A percentile compares a stretch with the other conserved stretches of the same genome.
Evolutionary conservation across 1,140 invertebrate genomes (phyloP).

Genomic region (Calliphora vicina): DNA sequence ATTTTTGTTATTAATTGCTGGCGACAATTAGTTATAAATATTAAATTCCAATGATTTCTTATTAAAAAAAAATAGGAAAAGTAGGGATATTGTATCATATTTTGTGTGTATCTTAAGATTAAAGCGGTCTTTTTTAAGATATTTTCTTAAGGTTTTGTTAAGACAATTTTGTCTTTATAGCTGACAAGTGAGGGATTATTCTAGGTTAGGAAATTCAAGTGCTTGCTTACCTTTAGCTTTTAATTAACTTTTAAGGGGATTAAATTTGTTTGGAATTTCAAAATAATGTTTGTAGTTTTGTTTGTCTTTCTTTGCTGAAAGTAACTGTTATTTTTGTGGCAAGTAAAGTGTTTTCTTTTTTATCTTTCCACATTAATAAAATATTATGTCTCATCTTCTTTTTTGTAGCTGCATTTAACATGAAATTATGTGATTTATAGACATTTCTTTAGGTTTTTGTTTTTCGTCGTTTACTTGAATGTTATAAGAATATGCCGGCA

Average conservation of each 20-base stretch:
- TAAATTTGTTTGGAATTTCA: neutral
- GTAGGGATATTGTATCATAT: neutral
- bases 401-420: conserved; percentile 20
- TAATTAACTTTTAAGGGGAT: neutral
- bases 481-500: conserved; percentile 56
- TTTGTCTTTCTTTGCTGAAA: neutral
- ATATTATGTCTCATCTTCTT: conserved; percentile 18
- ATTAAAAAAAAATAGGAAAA: neutral
- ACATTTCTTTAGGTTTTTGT: conserved; percentile 45
- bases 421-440: conserved; percentile 59
- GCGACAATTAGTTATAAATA: neutral
- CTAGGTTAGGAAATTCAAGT: neutral
- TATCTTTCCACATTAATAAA: neutral
- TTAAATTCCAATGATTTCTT: neutral
- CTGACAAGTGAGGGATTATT: neutral
- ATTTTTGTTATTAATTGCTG: neutral
- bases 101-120: neutral
- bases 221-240: neutral
- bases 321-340: conserved; percentile 5
- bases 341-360: conserved; percentile 14
- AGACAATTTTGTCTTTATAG: neutral
- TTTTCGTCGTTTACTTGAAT: neutral
- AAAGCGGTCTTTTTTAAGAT: neutral
- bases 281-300: neutral
- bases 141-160: neutral